Base-by-base conservation (phyloP, 2,888 invertebrate species). In the Cosmia trapezina region DNA sequence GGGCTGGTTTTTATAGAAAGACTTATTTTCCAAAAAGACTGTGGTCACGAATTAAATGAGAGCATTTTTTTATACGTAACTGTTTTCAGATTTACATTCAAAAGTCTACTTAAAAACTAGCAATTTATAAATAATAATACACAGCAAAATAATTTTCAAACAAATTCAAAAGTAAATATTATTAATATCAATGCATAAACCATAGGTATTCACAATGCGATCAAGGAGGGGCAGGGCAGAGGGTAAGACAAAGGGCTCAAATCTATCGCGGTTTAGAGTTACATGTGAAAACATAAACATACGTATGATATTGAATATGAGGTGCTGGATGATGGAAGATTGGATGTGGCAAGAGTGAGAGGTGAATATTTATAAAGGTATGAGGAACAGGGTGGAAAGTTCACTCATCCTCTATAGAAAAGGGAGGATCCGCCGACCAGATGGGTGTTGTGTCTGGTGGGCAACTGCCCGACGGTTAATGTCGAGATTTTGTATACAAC, bases 241-340 rank as follows among this genome's bases (percentile, higher is more conserved):
- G 73, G 80, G 80, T 67, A 78, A 83, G 83, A 86, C 86, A 85
- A 84, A 84, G 76, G 80, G 78, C 80, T 83, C 83, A 86, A 87
- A 87, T 87, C 88, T 85, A 87, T 84, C 78, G 87, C 76, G 88
- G 91, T 89, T 85, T 91, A 88, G 86, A 80, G 83, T 91, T 91
- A 89, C 91, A 87, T 71, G 80, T 86, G 85, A 88, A 89, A 88
- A 88, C 65, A 87, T 86, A 81, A 83, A 86, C 79, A 85, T 64
- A 75, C 71, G 70, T 70, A 75, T 82, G 87, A 84, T 86, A 89
- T 87, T 86, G 83, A 89, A 88, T 87, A 83, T 74, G 75, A 75
- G 47, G 33, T 14, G n/a, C 14, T 62, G 22, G 61, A 76, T 60
- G 43, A 5, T 70, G 1, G 60, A 73, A 47, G 12, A 59, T 62